Evolutionary conservation across 2,888 invertebrate species (phyloP).

Genomic region (Norana najaformis): DNA sequence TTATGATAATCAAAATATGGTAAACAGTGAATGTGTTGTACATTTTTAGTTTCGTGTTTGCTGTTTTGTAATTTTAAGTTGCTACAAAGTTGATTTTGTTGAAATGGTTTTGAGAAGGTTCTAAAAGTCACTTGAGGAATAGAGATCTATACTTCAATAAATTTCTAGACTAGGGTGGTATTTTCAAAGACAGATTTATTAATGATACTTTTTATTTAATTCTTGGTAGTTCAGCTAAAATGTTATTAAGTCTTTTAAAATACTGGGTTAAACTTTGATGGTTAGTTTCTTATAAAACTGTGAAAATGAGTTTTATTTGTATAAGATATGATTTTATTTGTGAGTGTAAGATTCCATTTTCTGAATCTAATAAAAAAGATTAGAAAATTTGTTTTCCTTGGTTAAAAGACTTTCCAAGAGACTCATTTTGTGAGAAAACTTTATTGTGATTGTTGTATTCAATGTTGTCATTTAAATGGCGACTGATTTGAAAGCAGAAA

Average conservation of each 20-base stretch:
- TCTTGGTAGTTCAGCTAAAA: not conserved
- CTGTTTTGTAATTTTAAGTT: too few species aligned
- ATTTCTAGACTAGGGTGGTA: not conserved
- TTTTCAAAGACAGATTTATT: conserved; percentile 3
- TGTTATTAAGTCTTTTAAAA: not conserved
- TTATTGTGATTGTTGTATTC: not conserved
- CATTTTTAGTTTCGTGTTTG: not conserved
- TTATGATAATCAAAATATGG: conserved; percentile 7
- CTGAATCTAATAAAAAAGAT: not conserved
- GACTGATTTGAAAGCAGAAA: not conserved
- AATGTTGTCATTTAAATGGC: not conserved
- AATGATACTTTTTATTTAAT: not conserved
- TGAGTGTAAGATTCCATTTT: not conserved
- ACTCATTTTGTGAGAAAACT: not conserved
- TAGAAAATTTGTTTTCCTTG: not conserved
- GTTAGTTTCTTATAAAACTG: not conserved
- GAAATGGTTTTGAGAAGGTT: not conserved
- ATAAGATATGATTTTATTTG: not conserved
- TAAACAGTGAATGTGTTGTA: not conserved
- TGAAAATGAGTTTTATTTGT: too few species aligned
- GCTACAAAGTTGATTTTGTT: not conserved
- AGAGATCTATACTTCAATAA: too few species aligned
- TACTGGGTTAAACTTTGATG: conserved; percentile 5
- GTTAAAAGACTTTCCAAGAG: not conserved
- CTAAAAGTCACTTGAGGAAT: not conserved